phyloP scores from a whole-genome alignment of 2,797 vertebrate genomes.

The Potorous gilbertii region DNA sequence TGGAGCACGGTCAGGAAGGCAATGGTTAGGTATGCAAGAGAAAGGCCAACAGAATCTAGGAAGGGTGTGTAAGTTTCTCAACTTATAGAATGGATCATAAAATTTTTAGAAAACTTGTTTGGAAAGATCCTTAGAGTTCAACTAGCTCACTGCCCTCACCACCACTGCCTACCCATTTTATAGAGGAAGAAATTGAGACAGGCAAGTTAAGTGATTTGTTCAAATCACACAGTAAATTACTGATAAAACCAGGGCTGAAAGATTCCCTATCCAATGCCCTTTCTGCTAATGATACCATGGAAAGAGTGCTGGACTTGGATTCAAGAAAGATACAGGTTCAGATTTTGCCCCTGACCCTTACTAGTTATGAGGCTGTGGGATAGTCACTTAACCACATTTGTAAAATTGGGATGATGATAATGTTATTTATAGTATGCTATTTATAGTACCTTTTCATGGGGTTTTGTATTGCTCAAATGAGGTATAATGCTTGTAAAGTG shows the following conservation, averaged over 20 bases:
- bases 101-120: not conserved
- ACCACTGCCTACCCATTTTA: not conserved
- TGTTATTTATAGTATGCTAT: not conserved
- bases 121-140: not conserved
- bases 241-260: not conserved
- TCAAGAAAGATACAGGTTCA: not conserved
- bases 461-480: not conserved
- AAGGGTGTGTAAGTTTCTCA: not conserved
- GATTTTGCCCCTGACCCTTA: not conserved
- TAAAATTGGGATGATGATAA: not conserved
- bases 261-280: not conserved
- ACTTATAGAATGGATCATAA: not conserved
- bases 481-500: not conserved
- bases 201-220: not conserved
- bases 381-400: not conserved
- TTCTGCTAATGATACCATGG: not conserved
- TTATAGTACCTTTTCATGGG: not conserved
- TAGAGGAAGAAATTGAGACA: not conserved
- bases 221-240: not conserved
- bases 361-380: not conserved
- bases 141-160: not conserved
- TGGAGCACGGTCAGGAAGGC: not conserved
- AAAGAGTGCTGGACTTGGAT: not conserved
- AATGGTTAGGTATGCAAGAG: constrained; percentile 16
- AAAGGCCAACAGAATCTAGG: not conserved